phyloP scores from a whole-genome alignment of 2,797 vertebrate genomes.

The Arrhamphus sclerolepis region DNA sequence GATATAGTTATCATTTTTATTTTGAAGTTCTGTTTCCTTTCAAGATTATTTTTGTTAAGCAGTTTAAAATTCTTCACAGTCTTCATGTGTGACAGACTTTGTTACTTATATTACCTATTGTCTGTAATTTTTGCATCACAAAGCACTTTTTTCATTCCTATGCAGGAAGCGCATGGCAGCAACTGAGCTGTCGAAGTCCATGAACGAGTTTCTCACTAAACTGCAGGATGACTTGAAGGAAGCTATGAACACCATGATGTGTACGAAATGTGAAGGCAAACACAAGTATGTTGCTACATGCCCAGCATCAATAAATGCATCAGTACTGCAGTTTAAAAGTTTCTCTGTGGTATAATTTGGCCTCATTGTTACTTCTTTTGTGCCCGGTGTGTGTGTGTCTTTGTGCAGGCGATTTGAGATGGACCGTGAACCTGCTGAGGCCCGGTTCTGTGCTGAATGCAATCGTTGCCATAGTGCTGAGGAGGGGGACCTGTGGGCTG shows the following conservation, averaged over 20 bases:
- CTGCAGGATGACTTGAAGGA: slow-evolving; percentile 94
- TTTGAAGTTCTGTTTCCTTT: neutral
- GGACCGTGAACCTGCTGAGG: slow-evolving; percentile 87
- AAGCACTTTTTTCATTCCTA: neutral
- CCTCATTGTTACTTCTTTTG: neutral
- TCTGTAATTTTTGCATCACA: slow-evolving; percentile 4
- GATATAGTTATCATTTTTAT: neutral
- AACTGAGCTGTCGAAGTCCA: slow-evolving; percentile 89
- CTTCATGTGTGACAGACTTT: neutral
- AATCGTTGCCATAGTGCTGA: slow-evolving; percentile 87
- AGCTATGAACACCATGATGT: slow-evolving; percentile 98
- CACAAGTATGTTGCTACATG: slow-evolving; percentile 84
- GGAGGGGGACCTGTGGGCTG: slow-evolving; percentile 95
- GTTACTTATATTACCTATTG: neutral
- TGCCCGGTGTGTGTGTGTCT: slow-evolving; percentile 3
- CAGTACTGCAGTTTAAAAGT: neutral
- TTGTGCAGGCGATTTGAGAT: slow-evolving; percentile 90
- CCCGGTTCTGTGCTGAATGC: slow-evolving; percentile 92
- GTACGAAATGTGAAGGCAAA: slow-evolving; percentile 94
- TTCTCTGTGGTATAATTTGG: neutral
- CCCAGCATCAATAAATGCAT: neutral
- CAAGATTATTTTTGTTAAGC: neutral
- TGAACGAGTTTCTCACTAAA: slow-evolving; percentile 92
- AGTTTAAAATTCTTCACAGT: neutral
- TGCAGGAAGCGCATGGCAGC: slow-evolving; percentile 91